Evolutionary conservation across 2,888 invertebrate species (phyloP), one percentile per base, ranked within the genome.

Genomic region (Drosophila putrida): DNA sequence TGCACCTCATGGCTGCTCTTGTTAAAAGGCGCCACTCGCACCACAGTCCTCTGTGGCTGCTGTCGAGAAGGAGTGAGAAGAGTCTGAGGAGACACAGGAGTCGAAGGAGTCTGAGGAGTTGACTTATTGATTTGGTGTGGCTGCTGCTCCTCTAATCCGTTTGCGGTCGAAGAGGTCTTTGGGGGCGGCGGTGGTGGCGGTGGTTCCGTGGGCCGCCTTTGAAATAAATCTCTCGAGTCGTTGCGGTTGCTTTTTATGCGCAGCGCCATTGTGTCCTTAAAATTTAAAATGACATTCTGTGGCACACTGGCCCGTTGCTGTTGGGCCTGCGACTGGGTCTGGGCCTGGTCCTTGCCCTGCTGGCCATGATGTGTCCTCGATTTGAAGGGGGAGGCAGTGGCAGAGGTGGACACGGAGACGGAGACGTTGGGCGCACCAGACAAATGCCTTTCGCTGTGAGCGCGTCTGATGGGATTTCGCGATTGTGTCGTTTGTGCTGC

Each of bases 181-280:
- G 91, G 94, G 31, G 93, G 93, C 11, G 94, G 94, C 8, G 93
- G 93, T 35, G 91, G 91, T 31, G 91, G 91, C n/a, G 91, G 91
- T 31, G 91, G 92, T 66, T 93, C 93, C 61, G 90, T 92, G 15
- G 94, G 94, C 69, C 93, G 87, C 78, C 85, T 78, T 86, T 86
- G 92, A 91, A 96, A 95, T 71, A 95, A 93, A 91, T 94, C 94
- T 90, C 95, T 94, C 25, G 94, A 94, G 90, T 95, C 94, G 41
- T 94, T 93, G 90, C 95, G 94, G 85, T 93, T 93, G 75, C 93
- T 93, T 91, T 94, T 95, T 58, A 95, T 93, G 79, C 97, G 94
- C 81, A 97, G 93, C 27, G 97, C 96, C 96, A 97, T 97, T 28
- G 97, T 97, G 91, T 97, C 97, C 90, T 95, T 93, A 92, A 93